Base-by-base conservation (phyloP, 1,140 invertebrate genomes). In the Hyles euphorbiae region DNA sequence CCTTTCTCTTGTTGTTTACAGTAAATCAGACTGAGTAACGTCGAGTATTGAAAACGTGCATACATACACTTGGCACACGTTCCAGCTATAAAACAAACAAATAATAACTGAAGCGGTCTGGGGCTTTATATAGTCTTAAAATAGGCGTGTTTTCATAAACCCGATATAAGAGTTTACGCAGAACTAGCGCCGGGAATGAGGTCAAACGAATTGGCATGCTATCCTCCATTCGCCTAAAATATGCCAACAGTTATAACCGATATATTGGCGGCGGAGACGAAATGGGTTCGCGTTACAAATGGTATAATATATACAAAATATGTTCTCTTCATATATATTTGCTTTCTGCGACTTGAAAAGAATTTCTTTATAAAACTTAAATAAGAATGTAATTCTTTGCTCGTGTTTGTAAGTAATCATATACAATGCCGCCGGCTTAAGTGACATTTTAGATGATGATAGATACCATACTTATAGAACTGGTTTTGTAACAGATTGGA, bases 91-190 rank as follows among this genome's bases (percentile, higher is more conserved):
- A 87, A 75, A 80, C 79, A 86, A 81, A 82, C 74, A 83, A 78
- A 83, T 79, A 84, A 81, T 78, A 75, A 69, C 72, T 67, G 70
- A 72, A 76, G 74, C 74, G 63, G 72, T 81, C 74, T 78, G 79
- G 49, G 60, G 74, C 72, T 76, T 74, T 73, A 78, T 78, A 76
- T 63, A 60, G 51, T 70, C 78, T 88, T 83, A 81, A 88, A 85
- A 87, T 88, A 88, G 81, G 57, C 69, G 67, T 84, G 84, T 87
- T 85, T 85, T 84, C 79, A 82, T 85, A 85, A 82, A 72, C 66
- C 72, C 81, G 76, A 85, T 85, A 85, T 83, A 81, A 83, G 76
- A 81, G 76, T 84, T 87, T 83, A 83, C 82, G 74, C 78, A 83
- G 79, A 81, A 76, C 79, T 78, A 77, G 76, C 80, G 74, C 61